Conservation (phyloP, 2,797 vertebrate species). For the Cirrhinus molitorella region DNA sequence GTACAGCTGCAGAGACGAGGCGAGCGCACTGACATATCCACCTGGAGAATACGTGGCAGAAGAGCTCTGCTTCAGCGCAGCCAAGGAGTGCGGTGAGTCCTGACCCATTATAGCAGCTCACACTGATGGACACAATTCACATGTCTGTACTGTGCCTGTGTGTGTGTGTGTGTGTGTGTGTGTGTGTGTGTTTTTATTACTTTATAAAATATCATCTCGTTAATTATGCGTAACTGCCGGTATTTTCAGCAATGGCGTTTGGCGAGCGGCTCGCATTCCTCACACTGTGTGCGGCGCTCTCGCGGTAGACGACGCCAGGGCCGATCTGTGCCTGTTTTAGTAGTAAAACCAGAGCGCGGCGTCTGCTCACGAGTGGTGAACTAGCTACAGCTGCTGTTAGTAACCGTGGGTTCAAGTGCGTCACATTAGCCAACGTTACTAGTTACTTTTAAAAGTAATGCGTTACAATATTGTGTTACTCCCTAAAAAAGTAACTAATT, state of each 20-base stretch:
- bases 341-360: too few species aligned
- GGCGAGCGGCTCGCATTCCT: not conserved
- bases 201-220: not conserved
- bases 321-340: too few species aligned
- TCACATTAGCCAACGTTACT: too few species aligned
- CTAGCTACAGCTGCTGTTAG: not conserved
- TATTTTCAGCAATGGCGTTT: not conserved
- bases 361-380: not conserved
- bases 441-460: too few species aligned
- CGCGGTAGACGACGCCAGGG: too few species aligned
- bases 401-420: too few species aligned
- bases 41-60: conserved; percentile 88
- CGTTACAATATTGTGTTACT: too few species aligned
- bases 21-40: conserved; percentile 79
- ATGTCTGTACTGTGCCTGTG: too few species aligned
- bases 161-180: not conserved
- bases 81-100: conserved; percentile 87
- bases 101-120: not conserved
- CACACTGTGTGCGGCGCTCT: too few species aligned
- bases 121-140: not conserved
- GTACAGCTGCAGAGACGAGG: conserved; percentile 79
- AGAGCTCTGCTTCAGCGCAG: conserved; percentile 89
- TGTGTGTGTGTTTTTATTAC: not conserved
- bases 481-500: too few species aligned
- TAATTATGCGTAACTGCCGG: not conserved